Evolutionary conservation across 2,888 invertebrate genomes (phyloP).

Genomic region (Cephonodes hylas): DNA sequence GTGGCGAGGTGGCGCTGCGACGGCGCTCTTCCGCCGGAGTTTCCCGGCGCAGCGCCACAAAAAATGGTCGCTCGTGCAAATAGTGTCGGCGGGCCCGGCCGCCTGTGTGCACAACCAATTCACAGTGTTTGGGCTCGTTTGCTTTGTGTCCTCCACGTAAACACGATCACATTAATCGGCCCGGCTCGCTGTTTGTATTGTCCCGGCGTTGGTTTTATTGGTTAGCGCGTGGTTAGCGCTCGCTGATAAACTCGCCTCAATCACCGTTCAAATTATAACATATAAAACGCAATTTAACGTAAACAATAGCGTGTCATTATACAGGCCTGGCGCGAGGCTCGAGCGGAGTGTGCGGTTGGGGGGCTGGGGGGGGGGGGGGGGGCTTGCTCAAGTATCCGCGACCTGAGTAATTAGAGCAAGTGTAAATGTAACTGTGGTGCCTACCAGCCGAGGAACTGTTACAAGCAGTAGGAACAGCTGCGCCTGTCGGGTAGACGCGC

Average conservation of each 20-base stretch:
- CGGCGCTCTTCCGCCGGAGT: slow-evolving; percentile 4
- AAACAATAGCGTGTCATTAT: background rate
- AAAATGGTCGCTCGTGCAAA: background rate
- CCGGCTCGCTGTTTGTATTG: slow-evolving; percentile 20
- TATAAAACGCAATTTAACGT: background rate
- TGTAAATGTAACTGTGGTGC: background rate
- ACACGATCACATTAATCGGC: slow-evolving; percentile 25
- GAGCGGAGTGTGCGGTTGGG: background rate
- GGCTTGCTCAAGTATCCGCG: background rate
- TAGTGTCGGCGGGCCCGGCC: background rate
- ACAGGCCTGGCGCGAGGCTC: background rate
- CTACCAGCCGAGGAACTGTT: background rate
- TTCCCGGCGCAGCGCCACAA: slow-evolving; percentile 2
- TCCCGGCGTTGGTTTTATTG: slow-evolving; percentile 16
- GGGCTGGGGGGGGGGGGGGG: background rate
- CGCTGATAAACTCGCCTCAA: background rate
- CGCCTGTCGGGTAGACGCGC: too few species aligned
- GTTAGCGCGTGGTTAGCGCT: slow-evolving; percentile 7
- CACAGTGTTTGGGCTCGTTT: slow-evolving; percentile 45
- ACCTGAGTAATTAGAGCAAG: background rate
- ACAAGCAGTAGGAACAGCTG: too few species aligned
- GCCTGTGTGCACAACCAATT: slow-evolving; percentile 49
- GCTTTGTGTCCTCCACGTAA: slow-evolving; percentile 49
- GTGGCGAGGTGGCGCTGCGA: background rate
- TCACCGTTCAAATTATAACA: background rate